A percentile compares a stretch with the other conserved stretches of the same genome.
Conservation (phyloP, 2,113 vertebrate species). For the Centropus bengalensis region DNA sequence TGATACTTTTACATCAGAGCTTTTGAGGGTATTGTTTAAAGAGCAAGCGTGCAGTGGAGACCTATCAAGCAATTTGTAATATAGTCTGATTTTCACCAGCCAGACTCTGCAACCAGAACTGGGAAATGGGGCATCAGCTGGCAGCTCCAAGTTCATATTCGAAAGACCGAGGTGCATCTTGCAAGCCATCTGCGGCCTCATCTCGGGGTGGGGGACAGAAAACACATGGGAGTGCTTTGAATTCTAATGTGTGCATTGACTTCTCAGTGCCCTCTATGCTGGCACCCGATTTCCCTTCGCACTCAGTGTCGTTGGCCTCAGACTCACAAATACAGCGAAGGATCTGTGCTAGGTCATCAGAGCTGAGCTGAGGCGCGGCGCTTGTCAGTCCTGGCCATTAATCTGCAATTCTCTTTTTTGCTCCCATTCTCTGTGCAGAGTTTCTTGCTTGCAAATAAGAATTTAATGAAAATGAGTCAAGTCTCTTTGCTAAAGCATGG, state of each 20-base stretch:
- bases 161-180: constrained; percentile 4
- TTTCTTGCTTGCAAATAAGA: background rate
- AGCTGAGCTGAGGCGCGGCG: background rate
- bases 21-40: background rate
- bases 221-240: constrained; percentile 34
- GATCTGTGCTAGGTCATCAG: background rate
- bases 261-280: background rate
- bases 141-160: constrained; percentile 10
- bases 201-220: background rate
- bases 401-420: background rate
- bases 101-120: background rate
- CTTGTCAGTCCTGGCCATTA: background rate
- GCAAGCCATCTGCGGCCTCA: constrained; percentile 51
- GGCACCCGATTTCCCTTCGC: background rate
- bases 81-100: constrained; percentile 9
- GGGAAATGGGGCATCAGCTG: constrained; percentile 15
- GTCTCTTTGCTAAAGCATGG: background rate
- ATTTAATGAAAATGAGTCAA: background rate
- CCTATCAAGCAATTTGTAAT: background rate
- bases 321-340: background rate
- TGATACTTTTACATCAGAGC: background rate
- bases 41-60: background rate
- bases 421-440: background rate
- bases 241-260: constrained; percentile 50
- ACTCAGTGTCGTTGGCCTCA: background rate